Evolutionary conservation across 1,140 invertebrate species (phyloP), one percentile per base, ranked within the genome.

Genomic region (Hylaeus volcanicus): DNA sequence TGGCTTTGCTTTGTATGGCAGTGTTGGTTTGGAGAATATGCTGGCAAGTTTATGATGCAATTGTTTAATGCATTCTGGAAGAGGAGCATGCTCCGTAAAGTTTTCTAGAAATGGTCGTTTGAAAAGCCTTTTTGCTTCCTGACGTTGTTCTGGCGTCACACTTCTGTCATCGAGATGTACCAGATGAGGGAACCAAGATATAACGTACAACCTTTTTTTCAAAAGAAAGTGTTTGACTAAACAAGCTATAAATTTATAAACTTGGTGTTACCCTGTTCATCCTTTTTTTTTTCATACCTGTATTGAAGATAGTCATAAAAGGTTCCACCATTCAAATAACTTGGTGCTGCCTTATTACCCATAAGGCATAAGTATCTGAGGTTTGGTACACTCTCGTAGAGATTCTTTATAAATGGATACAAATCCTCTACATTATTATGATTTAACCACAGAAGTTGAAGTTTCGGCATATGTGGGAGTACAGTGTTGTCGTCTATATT

Each of bases 401-500:
- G 89, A 81, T 95, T 95, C 80, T 95, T 94, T 53, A 96, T 92
- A 94, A 97, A 97, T 0, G 96, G 95, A 91, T 95, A 95, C 37
- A 97, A 91, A 48, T 95, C 95, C 15, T 94, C 90, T 70, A 97
- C 95, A 78, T 94, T 94, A 88, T 97, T 97, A 86, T 96, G 94
- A 91, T 98, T 97, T 48, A 97, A 84, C 96, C 96, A 97, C 5
- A 97, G 90, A 53, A 97, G 94, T 85, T 95, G 94, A n/a, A 97
- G 89, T 83, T 94, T 94, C 14, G 95, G 95, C 88, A 96, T 91
- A n/a, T 92, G 92, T 4, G 96, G 96, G 55, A 97, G 94, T n/a
- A 94, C 90, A 43, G 95, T 95, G 41, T 95, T 93, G 2, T 95
- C 95, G 61, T 94, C 94, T 61, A 97, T 94, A 2, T 94, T 93